phyloP scores from a whole-genome alignment of 2,888 invertebrate genomes.

The Eupithecia centaureata region DNA sequence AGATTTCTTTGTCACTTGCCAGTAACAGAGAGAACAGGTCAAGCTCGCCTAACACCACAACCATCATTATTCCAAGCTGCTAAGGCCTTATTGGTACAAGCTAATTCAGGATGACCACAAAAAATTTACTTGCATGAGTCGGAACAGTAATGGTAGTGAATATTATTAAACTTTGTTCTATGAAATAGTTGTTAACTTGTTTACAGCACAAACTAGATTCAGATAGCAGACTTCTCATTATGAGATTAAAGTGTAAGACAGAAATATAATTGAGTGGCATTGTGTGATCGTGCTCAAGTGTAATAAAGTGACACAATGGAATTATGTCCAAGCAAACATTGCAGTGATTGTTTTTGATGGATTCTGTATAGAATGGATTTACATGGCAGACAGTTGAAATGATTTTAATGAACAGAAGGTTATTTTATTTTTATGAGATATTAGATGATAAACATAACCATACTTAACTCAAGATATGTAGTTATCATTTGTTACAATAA shows the following conservation, averaged over 20 bases:
- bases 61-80: slow-evolving; percentile 83
- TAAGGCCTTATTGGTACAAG: slow-evolving; percentile 79
- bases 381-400: slow-evolving; percentile 14
- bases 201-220: neutral
- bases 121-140: slow-evolving; percentile 1
- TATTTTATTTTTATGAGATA: neutral
- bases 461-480: neutral
- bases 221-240: neutral
- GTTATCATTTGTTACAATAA: slow-evolving; percentile 9
- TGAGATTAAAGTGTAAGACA: slow-evolving; percentile 24
- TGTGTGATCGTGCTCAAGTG: slow-evolving; percentile 26
- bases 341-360: slow-evolving; percentile 28
- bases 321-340: slow-evolving; percentile 14
- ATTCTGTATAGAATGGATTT: slow-evolving; percentile 26
- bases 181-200: neutral
- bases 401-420: neutral
- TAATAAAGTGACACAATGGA: slow-evolving; percentile 15
- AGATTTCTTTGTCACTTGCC: slow-evolving; percentile 88
- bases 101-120: slow-evolving; percentile 64
- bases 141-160: slow-evolving; percentile 5
- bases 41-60: slow-evolving; percentile 72
- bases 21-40: slow-evolving; percentile 84
- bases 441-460: neutral
- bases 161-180: neutral
- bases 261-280: slow-evolving; percentile 29